phyloP scores from a whole-genome alignment of 2,797 vertebrate species.

The Momotus momota region DNA sequence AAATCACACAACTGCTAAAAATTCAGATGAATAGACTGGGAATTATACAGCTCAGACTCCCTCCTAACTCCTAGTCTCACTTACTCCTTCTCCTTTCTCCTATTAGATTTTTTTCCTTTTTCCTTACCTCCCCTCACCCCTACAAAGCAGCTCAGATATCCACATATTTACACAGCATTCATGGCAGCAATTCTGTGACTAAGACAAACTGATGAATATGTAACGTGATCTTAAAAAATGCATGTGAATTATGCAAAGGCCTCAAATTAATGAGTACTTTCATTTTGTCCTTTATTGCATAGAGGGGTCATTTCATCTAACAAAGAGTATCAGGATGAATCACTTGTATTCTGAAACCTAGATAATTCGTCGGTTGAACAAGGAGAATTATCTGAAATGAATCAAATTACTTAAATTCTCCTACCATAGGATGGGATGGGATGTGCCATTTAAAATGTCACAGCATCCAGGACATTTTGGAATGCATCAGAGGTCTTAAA shows the following conservation, averaged over 20 bases:
- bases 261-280: not conserved
- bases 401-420: not conserved
- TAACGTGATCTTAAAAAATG: conserved; percentile 23
- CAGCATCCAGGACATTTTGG: not conserved
- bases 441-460: not conserved
- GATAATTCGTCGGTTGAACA: not conserved
- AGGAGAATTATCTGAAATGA: not conserved
- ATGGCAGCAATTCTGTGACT: not conserved
- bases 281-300: not conserved
- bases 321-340: not conserved
- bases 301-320: not conserved
- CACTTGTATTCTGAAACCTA: not conserved
- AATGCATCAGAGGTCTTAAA: not conserved
- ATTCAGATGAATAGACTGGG: not conserved
- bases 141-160: not conserved
- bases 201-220: not conserved
- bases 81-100: not conserved
- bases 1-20: not conserved
- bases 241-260: not conserved
- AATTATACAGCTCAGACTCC: not conserved
- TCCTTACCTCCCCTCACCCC: not conserved
- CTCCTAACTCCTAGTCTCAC: not conserved
- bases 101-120: not conserved
- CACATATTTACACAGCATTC: not conserved
- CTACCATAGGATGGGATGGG: not conserved